phyloP scores from a whole-genome alignment of 2,888 invertebrate species.

The Trissonchulus latispiculum region DNA sequence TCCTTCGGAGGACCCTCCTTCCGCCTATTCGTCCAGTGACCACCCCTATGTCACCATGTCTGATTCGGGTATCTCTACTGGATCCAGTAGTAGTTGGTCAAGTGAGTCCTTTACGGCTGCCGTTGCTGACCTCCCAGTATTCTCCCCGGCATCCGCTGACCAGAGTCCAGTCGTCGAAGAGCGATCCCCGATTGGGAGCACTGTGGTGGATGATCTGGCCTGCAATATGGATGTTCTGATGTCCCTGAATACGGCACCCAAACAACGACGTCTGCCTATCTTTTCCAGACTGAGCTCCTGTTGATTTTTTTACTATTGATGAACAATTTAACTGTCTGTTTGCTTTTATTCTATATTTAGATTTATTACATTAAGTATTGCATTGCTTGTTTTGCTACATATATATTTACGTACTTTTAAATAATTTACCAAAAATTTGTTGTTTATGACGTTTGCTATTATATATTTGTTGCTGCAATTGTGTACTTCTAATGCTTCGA shows the following conservation, averaged over 20 bases:
- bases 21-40: not conserved
- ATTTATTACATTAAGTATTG: too few species aligned
- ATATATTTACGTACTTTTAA: too few species aligned
- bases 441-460: too few species aligned
- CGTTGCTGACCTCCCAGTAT: not conserved
- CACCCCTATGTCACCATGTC: not conserved
- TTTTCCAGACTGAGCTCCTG: constrained; percentile 13
- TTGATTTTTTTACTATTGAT: too few species aligned
- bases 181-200: not conserved
- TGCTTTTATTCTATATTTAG: too few species aligned
- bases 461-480: too few species aligned
- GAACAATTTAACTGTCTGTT: too few species aligned
- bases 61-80: not conserved
- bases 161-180: not conserved
- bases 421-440: too few species aligned
- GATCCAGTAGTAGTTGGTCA: too few species aligned
- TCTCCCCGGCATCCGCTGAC: not conserved
- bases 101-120: not conserved
- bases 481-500: too few species aligned
- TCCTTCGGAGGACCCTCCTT: too few species aligned
- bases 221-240: not conserved
- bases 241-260: not conserved
- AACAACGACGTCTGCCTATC: constrained; percentile 1
- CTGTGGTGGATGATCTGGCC: not conserved
- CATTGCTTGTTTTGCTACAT: too few species aligned